Conservation (phyloP, 1,140 invertebrate species). For the Hypsibius dujardini region DNA sequence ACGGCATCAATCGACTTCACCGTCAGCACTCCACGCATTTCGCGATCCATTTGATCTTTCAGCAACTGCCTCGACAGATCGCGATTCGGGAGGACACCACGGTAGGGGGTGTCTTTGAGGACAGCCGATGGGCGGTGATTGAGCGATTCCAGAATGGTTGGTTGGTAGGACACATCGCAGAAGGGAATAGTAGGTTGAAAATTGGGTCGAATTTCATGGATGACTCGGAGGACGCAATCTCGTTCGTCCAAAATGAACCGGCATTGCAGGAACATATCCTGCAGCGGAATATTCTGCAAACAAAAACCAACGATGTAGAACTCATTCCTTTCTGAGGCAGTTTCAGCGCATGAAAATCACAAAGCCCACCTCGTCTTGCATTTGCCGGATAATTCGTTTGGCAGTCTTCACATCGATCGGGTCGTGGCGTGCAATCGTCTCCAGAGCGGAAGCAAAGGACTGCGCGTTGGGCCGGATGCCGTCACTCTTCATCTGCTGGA, state of each 20-base stretch:
- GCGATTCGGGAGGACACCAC: not conserved
- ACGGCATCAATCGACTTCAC: conserved; percentile 46
- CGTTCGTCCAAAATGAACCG: not conserved
- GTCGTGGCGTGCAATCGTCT: not conserved
- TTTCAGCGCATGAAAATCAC: not conserved
- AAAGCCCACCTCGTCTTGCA: conserved; percentile 1
- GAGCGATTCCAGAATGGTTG: not conserved
- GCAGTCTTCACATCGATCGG: not conserved
- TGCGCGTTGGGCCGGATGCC: not conserved
- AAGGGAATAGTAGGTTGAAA: not conserved
- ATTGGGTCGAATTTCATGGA: not conserved
- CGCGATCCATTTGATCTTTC: conserved; percentile 45
- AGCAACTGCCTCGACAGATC: not conserved
- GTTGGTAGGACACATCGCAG: not conserved
- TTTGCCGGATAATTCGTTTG: not conserved
- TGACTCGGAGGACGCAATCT: not conserved
- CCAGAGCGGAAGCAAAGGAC: conserved; percentile 11
- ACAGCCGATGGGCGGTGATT: not conserved
- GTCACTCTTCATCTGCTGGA: not conserved
- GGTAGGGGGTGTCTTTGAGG: conserved; percentile 9
- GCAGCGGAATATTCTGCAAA: not conserved
- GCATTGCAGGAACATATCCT: conserved; percentile 7
- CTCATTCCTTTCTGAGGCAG: not conserved
- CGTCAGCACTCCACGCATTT: conserved; percentile 43
- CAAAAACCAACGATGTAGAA: not conserved